Evolutionary conservation across 2,888 invertebrate genomes (phyloP).

Genomic region (Drosophila histrio): DNA sequence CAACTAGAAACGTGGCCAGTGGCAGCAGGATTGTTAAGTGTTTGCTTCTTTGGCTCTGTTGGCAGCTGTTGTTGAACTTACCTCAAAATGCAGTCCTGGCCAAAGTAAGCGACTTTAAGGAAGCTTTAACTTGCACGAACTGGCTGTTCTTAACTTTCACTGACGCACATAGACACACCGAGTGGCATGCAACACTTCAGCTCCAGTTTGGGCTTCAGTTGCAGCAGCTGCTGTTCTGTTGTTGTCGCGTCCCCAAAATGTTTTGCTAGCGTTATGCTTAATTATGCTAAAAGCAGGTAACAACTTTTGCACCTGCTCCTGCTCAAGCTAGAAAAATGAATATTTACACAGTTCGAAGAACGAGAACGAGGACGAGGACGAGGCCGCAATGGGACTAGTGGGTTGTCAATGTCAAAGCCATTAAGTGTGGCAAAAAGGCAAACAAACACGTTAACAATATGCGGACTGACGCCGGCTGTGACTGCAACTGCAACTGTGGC

Average conservation of each 20-base stretch:
- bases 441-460: constrained; percentile 6
- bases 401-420: constrained; percentile 69
- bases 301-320: constrained; percentile 57
- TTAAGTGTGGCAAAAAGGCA: constrained; percentile 42
- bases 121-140: constrained; percentile 37
- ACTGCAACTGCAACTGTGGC: constrained; percentile 9
- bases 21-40: constrained; percentile 12
- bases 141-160: constrained; percentile 28
- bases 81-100: constrained; percentile 52
- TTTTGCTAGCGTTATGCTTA: constrained; percentile 48
- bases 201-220: neutral
- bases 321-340: constrained; percentile 44
- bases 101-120: constrained; percentile 37
- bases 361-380: neutral
- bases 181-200: neutral
- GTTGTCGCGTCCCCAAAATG: neutral
- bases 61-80: constrained; percentile 42
- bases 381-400: constrained; percentile 20
- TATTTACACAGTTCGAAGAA: constrained; percentile 47
- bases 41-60: neutral
- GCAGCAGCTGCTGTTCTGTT: neutral
- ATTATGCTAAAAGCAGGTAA: constrained; percentile 69
- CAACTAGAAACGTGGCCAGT: constrained; percentile 18
- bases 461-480: neutral
- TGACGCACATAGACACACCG: neutral